A percentile compares a stretch with the other conserved stretches of the same genome.
Conservation (phyloP, 2,113 vertebrate genomes). For the Phylloscopus whistleri region DNA sequence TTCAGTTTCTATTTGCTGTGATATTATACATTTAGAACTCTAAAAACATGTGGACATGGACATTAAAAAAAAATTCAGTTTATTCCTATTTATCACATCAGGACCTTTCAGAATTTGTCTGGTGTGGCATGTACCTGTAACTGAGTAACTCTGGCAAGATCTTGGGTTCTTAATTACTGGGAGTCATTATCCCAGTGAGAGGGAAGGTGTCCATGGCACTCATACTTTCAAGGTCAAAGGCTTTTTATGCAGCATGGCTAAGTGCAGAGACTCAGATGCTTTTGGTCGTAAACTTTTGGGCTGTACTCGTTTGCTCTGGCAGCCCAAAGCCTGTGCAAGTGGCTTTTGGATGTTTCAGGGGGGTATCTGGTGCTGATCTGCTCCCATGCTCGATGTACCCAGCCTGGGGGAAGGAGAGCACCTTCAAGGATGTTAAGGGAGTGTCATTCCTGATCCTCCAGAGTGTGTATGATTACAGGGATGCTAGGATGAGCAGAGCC, state of each 20-base stretch:
- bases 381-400: background rate
- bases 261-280: background rate
- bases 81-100: background rate
- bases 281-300: background rate
- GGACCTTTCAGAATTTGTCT: background rate
- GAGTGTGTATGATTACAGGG: background rate
- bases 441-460: background rate
- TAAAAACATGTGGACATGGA: background rate
- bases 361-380: background rate
- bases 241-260: background rate
- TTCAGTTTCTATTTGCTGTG: background rate
- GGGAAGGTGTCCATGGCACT: background rate
- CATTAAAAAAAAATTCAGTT: background rate
- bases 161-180: background rate
- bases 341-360: background rate
- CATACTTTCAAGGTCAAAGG: background rate
- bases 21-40: background rate
- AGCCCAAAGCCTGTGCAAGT: background rate
- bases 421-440: background rate
- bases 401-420: background rate
- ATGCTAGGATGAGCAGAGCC: background rate
- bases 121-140: background rate
- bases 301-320: background rate
- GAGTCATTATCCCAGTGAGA: background rate
- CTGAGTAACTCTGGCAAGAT: background rate